Percentiles rank a stretch among this genome's conserved stretches.
Evolutionary conservation across 1,140 invertebrate genomes (phyloP).

Genomic region (Atta colombica): DNA sequence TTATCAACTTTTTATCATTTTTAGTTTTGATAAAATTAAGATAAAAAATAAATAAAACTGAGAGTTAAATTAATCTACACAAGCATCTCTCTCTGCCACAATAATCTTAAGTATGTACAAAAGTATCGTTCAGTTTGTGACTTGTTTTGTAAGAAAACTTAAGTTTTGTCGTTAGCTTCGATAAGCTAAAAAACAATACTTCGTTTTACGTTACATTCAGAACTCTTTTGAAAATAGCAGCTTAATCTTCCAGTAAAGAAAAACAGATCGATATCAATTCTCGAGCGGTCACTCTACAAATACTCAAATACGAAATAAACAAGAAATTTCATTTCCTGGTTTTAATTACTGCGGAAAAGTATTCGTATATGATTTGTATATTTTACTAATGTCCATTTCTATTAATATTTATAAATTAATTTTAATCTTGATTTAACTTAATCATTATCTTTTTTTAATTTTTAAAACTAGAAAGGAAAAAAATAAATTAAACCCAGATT

Average conservation of each 20-base stretch:
- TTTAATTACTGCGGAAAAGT: slow-evolving; percentile 3
- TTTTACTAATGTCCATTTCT: background rate
- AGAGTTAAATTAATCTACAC: no score
- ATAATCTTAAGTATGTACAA: background rate
- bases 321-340: slow-evolving; percentile 2
- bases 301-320: background rate
- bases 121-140: background rate
- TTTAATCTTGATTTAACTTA: no score
- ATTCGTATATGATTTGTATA: background rate
- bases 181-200: background rate
- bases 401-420: no score
- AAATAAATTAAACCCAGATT: no score
- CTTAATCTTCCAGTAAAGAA: slow-evolving; percentile 23
- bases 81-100: background rate
- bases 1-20: no score
- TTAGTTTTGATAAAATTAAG: no score
- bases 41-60: no score
- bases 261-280: slow-evolving; percentile 57
- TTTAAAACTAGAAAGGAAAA: no score
- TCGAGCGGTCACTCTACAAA: background rate
- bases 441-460: no score
- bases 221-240: slow-evolving; percentile 8
- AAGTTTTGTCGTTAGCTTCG: background rate
- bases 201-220: background rate
- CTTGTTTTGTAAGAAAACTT: background rate